phyloP scores from a whole-genome alignment of 2,113 vertebrate genomes.

The Phylloscopus whistleri region DNA sequence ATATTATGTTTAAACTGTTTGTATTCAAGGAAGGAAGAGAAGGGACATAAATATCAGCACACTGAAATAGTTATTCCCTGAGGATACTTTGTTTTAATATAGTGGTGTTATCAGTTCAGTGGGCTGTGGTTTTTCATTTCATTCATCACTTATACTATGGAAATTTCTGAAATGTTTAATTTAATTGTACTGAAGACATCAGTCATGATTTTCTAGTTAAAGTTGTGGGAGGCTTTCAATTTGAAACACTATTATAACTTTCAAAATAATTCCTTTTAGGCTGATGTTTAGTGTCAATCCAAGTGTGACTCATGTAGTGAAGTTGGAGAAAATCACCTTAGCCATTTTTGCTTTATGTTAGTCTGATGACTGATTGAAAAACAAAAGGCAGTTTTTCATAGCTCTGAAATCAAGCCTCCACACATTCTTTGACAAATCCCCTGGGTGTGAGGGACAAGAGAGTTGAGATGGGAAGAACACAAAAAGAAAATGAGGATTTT shows the following conservation, averaged over 20 bases:
- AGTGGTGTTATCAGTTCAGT: constrained; percentile 3
- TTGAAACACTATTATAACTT: constrained; percentile 52
- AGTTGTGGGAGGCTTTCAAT: constrained; percentile 58
- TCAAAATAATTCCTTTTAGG: constrained; percentile 64
- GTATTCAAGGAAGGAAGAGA: constrained; percentile 45
- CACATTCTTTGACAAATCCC: not conserved
- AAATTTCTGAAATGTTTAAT: constrained; percentile 31
- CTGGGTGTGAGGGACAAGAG: not conserved
- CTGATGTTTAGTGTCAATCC: constrained; percentile 45
- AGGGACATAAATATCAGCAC: not conserved
- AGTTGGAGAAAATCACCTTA: constrained; percentile 37
- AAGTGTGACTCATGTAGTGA: not conserved
- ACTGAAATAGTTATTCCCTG: constrained; percentile 16
- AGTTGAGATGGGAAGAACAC: not conserved
- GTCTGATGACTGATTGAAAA: not conserved
- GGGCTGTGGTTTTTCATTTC: constrained; percentile 12
- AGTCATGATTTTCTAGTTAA: constrained; percentile 52
- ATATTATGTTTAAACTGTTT: constrained; percentile 10
- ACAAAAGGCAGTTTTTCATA: not conserved
- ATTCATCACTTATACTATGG: not conserved
- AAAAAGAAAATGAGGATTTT: not conserved
- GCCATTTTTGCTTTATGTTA: not conserved
- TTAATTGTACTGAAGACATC: constrained; percentile 34
- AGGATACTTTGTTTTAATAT: constrained; percentile 13
- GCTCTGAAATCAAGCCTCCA: not conserved